Evolutionary conservation across 2,113 vertebrate species (phyloP).

Genomic region (Gymnobelideus leadbeateri): DNA sequence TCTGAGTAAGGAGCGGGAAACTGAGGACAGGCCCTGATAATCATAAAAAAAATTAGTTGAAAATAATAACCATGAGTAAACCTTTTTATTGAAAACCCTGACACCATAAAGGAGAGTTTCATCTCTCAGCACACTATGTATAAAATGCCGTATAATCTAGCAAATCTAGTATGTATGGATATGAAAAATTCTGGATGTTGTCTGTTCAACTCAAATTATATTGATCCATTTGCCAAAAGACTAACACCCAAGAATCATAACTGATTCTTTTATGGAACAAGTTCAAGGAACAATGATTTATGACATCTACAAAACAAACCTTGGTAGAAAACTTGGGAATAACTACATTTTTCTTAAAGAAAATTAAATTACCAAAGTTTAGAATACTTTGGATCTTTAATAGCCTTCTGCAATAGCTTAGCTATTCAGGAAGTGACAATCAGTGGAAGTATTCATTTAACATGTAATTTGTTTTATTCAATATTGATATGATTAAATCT

Average conservation of each 20-base stretch:
- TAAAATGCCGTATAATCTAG: background rate
- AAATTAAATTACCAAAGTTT: constrained; percentile 63
- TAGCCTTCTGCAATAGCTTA: constrained; percentile 59
- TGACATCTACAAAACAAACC: constrained; percentile 59
- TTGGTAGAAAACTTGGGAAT: background rate
- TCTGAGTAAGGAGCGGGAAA: background rate
- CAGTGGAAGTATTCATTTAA: constrained; percentile 77
- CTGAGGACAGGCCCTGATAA: background rate
- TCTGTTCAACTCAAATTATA: constrained; percentile 59
- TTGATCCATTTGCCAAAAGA: constrained; percentile 67
- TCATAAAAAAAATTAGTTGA: background rate
- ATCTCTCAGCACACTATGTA: background rate
- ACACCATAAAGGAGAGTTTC: background rate
- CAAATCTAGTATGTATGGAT: background rate
- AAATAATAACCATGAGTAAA: background rate
- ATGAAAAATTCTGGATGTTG: constrained; percentile 39
- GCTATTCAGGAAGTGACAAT: constrained; percentile 71
- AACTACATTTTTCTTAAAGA: constrained; percentile 49
- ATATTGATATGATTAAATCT: constrained; percentile 80
- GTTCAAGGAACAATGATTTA: constrained; percentile 68
- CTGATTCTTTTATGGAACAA: constrained; percentile 50
- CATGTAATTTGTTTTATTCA: constrained; percentile 82
- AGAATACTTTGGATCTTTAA: constrained; percentile 38
- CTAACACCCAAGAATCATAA: constrained; percentile 28
- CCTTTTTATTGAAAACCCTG: background rate